Conservation (phyloP, 2,113 vertebrate species). For the Chunga burmeisteri region DNA sequence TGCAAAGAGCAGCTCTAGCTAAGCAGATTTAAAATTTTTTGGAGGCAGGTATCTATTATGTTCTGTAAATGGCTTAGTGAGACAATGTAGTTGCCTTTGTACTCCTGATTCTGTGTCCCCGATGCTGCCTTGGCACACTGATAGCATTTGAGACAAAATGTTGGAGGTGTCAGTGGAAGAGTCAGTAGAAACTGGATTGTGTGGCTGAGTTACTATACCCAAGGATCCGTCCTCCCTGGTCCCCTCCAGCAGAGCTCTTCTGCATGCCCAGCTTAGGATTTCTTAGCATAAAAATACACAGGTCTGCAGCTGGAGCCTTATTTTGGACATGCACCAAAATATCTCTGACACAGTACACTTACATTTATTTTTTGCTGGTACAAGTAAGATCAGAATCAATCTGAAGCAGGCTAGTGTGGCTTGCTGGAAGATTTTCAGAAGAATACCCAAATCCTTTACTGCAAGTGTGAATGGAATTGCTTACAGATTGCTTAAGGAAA, state of each 20-base stretch:
- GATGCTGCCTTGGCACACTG: not conserved
- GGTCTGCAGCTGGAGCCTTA: not conserved
- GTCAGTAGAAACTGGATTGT: not conserved
- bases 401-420: not conserved
- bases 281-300: not conserved
- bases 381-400: not conserved
- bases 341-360: not conserved
- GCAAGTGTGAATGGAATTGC: not conserved
- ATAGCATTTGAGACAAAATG: not conserved
- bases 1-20: not conserved
- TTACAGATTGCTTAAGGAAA: not conserved
- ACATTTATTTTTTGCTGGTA: not conserved
- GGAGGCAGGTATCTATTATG: not conserved
- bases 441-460: not conserved
- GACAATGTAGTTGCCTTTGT: not conserved
- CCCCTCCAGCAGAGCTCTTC: not conserved
- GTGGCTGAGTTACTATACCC: not conserved
- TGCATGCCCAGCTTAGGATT: not conserved
- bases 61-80: not conserved
- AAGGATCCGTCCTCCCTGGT: not conserved
- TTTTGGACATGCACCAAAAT: not conserved
- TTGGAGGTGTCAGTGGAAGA: not conserved
- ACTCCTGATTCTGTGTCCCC: not conserved
- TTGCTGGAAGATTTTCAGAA: not conserved
- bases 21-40: not conserved